Evolutionary conservation across 2,888 invertebrate genomes (phyloP), one percentile per base, ranked within the genome.

Genomic region (Mythimna impura): DNA sequence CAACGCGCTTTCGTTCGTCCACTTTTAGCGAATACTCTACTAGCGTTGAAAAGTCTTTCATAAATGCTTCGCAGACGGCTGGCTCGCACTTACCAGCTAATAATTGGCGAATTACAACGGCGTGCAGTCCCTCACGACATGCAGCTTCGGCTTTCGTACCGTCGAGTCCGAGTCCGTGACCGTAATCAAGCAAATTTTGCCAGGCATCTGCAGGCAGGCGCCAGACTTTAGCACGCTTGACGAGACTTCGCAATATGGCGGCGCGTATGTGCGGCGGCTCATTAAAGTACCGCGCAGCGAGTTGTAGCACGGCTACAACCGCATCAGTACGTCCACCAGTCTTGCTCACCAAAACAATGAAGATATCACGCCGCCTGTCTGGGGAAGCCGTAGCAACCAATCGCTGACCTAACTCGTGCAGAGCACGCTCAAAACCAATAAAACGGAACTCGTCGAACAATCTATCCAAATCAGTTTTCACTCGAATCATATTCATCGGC

Each of bases 341-440:
- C 77, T 94, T 95, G 76, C 94, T 94, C 0, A 94, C 90, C 52
- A 95, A 87, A 4, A 94, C 94, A 3, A 94, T 82, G 70, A 94
- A 86, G 81, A 95, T 94, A 70, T 89, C 91, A 60, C 93, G 89
- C n/a, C 94, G 86, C 25, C 91, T 91, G 65, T 94, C 89, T 0
- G 88, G 73, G 1, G 89, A 88, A 68, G 89, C 89, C 68, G 91
- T 91, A 0, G 88, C 86, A 36, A 77, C 73, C 50, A 95, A 78
- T n/a, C 89, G 87, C 54, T 88, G 91, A 9, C 81, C 83, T 1
- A 94, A 82, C 20, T 94, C 93, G 14, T 82, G 85, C 40, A 93
- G 89, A 5, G 93, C 90, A 20, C 86, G 85, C 2, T 90, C 90
- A 71, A 94, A 95, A 43, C 89, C 88, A 5, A 80, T 77, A 64